These are phyloP conservation scores for Cerceris rybyensis DNA, from an alignment of 2,888 invertebrate genomes.

Conservation along the genomic window DNA sequence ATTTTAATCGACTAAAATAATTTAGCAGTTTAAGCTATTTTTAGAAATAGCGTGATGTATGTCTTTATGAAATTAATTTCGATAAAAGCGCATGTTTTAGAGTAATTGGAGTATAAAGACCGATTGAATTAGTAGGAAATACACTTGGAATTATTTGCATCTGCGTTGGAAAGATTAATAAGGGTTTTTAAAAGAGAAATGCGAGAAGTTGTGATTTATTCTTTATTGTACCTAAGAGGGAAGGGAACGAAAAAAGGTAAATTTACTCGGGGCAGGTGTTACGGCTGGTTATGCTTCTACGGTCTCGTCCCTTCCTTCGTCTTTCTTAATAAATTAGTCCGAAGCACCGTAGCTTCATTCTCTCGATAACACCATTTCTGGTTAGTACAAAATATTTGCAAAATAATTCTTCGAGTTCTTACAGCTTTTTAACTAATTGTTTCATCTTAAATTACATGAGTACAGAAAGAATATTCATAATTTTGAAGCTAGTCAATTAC, in stretches of 20 bases:
- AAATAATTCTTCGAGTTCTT: not conserved
- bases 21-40: too few species aligned
- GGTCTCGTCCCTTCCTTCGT: not conserved
- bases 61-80: too few species aligned
- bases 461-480: too few species aligned
- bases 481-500: too few species aligned
- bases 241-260: slow-evolving; percentile 1
- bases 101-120: too few species aligned
- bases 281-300: not conserved
- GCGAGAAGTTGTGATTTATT: not conserved
- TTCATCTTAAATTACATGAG: too few species aligned
- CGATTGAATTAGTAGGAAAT: too few species aligned
- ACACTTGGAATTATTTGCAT: too few species aligned
- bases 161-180: not conserved
- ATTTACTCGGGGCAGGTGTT: slow-evolving; percentile 24
- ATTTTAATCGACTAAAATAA: too few species aligned
- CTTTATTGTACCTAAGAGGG: not conserved
- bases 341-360: slow-evolving; percentile 12
- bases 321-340: slow-evolving; percentile 22
- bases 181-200: not conserved
- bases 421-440: too few species aligned
- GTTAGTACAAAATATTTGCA: not conserved
- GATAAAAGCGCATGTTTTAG: too few species aligned
- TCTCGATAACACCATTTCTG: slow-evolving; percentile 18
- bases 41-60: too few species aligned